Conservation (phyloP, 2,797 vertebrate genomes). For the Anolis apletophallus region DNA sequence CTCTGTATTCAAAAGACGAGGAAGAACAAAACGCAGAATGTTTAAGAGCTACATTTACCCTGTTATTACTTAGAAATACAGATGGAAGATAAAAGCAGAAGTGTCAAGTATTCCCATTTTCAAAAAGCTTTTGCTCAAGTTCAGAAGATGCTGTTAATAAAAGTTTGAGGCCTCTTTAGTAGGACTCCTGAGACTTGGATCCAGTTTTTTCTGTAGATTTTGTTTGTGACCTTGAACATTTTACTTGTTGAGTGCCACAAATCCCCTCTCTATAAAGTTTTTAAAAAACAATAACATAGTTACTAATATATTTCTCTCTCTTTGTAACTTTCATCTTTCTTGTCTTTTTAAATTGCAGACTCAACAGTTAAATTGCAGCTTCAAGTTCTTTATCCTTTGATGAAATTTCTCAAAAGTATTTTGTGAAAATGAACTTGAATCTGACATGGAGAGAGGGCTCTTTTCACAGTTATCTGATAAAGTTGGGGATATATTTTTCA, state of each 20-base stretch:
- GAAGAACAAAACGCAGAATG: not conserved
- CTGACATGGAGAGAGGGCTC: not conserved
- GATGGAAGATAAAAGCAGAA: slow-evolving; percentile 16
- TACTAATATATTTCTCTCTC: not conserved
- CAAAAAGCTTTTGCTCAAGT: slow-evolving; percentile 18
- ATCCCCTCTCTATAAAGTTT: not conserved
- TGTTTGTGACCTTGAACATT: slow-evolving; percentile 15
- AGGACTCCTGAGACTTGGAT: not conserved
- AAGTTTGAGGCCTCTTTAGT: slow-evolving; percentile 8
- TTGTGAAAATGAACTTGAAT: slow-evolving; percentile 11
- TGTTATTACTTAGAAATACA: slow-evolving; percentile 9
- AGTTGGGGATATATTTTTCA: slow-evolving; percentile 20
- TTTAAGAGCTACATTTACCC: slow-evolving; percentile 18
- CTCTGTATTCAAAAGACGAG: not conserved
- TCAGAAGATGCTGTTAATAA: slow-evolving; percentile 23
- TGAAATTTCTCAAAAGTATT: slow-evolving; percentile 22
- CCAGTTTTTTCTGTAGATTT: slow-evolving; percentile 1
- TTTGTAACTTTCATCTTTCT: slow-evolving; percentile 27
- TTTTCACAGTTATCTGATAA: slow-evolving; percentile 42
- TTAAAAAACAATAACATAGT: not conserved
- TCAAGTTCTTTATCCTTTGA: slow-evolving; percentile 9
- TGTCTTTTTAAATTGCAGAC: slow-evolving; percentile 29
- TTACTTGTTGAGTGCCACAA: not conserved
- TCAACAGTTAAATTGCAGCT: slow-evolving; percentile 15
- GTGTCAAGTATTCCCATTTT: slow-evolving; percentile 11